These are phyloP conservation scores for Gorsachius goisagi DNA, from an alignment of 2,113 vertebrate genomes.

Conservation along the genomic window DNA sequence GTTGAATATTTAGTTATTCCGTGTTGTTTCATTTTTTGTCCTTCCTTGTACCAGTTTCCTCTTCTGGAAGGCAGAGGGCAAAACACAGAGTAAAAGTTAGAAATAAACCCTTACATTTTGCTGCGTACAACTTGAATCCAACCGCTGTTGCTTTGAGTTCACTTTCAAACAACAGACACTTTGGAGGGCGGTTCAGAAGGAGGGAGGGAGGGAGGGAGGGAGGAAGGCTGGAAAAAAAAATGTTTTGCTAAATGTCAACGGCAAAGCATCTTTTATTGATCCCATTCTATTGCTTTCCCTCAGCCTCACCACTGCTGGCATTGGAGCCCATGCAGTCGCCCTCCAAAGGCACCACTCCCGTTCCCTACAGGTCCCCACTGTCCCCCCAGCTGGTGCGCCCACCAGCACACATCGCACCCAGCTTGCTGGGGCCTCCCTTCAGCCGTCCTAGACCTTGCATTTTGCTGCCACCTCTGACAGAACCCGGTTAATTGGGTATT, in stretches of 20 bases:
- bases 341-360: accelerated
- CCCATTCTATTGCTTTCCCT: background rate
- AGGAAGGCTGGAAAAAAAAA: background rate
- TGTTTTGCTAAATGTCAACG: background rate
- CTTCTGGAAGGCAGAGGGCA: background rate
- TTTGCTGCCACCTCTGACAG: background rate
- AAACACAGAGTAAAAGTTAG: slow-evolving; percentile 1
- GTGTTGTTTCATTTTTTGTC: background rate
- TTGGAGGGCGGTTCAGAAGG: background rate
- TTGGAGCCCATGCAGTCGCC: background rate
- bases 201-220: background rate
- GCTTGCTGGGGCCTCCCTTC: background rate
- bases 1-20: background rate
- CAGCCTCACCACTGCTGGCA: background rate
- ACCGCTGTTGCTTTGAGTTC: background rate
- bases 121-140: background rate
- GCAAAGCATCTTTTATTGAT: background rate
- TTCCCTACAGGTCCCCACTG: background rate
- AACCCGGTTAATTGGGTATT: background rate
- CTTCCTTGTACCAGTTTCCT: background rate
- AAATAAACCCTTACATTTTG: background rate
- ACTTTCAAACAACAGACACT: background rate
- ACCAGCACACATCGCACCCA: background rate
- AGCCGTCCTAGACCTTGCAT: background rate
- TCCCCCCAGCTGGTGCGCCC: background rate